Percentiles rank a stretch among this genome's conserved stretches.
phyloP scores from a whole-genome alignment of 1,140 invertebrate species.

The Aradophagus sp. region DNA sequence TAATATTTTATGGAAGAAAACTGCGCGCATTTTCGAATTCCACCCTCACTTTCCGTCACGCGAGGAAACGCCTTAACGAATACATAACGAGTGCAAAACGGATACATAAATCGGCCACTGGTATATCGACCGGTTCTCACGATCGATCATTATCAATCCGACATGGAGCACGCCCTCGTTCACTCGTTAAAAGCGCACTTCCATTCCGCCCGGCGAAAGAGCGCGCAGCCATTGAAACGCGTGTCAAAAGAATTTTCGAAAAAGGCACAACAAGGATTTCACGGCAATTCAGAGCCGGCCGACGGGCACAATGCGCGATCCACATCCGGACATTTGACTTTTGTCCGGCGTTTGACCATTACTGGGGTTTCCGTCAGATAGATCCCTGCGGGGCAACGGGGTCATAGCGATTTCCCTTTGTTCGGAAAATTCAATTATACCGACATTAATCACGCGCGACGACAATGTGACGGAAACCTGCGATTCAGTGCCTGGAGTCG shows the following conservation, averaged over 20 bases:
- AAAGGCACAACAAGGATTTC: constrained; percentile 73
- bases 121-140: constrained; percentile 60
- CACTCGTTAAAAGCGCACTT: constrained; percentile 61
- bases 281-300: constrained; percentile 66
- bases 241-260: constrained; percentile 65
- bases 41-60: background rate
- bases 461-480: background rate
- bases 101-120: constrained; percentile 39
- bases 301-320: constrained; percentile 53
- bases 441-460: constrained; percentile 34
- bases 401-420: constrained; percentile 32
- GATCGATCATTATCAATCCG: constrained; percentile 66
- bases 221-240: constrained; percentile 53
- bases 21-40: constrained; percentile 19
- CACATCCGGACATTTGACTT: constrained; percentile 71
- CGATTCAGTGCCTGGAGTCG: background rate
- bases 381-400: constrained; percentile 11
- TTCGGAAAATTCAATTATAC: constrained; percentile 47
- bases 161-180: constrained; percentile 49
- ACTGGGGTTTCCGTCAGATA: constrained; percentile 61
- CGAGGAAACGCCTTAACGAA: too few relatives aligned
- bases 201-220: constrained; percentile 55
- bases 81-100: constrained; percentile 5
- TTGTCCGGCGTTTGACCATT: constrained; percentile 66
- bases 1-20: constrained; percentile 22